phyloP scores from a whole-genome alignment of 2,113 vertebrate genomes.

The Martes martes region DNA sequence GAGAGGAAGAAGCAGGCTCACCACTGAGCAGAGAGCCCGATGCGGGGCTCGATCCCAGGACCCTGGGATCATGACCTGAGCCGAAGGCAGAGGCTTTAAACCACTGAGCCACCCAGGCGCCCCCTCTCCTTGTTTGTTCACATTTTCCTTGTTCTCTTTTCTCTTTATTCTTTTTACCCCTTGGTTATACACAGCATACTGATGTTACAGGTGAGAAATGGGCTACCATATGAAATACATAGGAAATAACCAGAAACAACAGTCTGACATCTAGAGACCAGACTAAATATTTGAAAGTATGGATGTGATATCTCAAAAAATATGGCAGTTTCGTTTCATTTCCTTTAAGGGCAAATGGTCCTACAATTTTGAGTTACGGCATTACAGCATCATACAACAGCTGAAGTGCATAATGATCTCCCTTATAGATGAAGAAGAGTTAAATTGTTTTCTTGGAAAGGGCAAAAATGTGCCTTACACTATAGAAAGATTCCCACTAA shows the following conservation, averaged over 20 bases:
- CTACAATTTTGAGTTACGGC: not conserved
- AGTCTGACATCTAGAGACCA: not conserved
- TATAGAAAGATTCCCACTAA: not conserved
- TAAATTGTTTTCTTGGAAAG: not conserved
- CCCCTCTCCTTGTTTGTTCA: not conserved
- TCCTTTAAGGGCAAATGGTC: not conserved
- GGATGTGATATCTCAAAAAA: not conserved
- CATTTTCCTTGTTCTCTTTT: not conserved
- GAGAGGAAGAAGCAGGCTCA: no score
- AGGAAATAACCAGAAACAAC: not conserved
- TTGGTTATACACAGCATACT: not conserved
- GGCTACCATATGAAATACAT: not conserved
- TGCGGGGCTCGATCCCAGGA: no score
- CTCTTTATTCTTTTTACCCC: not conserved
- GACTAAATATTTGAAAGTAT: not conserved
- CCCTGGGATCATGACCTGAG: no score
- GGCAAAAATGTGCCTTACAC: not conserved
- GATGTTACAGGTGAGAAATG: not conserved
- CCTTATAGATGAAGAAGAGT: not conserved
- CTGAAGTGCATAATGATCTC: not conserved
- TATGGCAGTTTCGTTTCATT: not conserved
- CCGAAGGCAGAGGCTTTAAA: no score
- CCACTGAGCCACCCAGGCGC: no score
- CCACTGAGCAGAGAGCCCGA: no score
- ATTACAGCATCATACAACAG: not conserved